Base-by-base conservation (phyloP, 2,888 invertebrate species). In the Mesochorus sp. region DNA sequence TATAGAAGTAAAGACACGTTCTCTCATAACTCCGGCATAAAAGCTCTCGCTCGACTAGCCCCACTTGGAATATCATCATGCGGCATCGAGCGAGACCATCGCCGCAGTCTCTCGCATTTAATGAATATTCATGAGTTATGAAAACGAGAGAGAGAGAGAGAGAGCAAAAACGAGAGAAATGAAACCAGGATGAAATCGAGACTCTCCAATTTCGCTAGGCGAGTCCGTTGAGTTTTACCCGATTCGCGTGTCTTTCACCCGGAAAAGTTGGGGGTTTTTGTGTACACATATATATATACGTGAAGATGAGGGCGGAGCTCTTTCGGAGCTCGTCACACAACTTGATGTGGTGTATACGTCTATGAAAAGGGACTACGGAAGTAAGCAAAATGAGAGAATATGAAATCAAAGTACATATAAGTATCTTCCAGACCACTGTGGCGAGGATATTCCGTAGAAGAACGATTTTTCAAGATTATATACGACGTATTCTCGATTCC, bases 91-190 rank as follows among this genome's bases (percentile, higher is more conserved):
- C 24, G 26, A 37, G 70, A 67, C n/a, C n/a, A n/a, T n/a, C n/a
- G 31, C 6, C 39, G 5, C 31, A 44, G 19, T 49, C 59, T 67
- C 47, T 31, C 51, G 37, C 55, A 42, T 61, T 68, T 68, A 73
- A 77, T 77, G 77, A 77, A 77, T 77, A 77, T 77, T 77, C 77
- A 77, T 77, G 62, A 62, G 55, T 34, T 53, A 55, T 67, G 47
- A 55, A 49, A n/a, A n/a, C n/a, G n/a, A n/a, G n/a, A n/a, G n/a
- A n/a, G 53, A 14, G 34, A 44, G 44, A 28, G 19, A 24, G 34
- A 47, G 53, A 57, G 55, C 47, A 59, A 31, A 47, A 57, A 47
- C 53, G 68, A 51, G 68, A 77, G 62, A 73, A 77, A 67, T 64
- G 72, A 77, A 68, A 64, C 67, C 57, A 34, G 57, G 77, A 77